These are phyloP conservation scores for Gracilinanus agilis DNA, from an alignment of 2,113 vertebrate species.

Conservation along the genomic window DNA sequence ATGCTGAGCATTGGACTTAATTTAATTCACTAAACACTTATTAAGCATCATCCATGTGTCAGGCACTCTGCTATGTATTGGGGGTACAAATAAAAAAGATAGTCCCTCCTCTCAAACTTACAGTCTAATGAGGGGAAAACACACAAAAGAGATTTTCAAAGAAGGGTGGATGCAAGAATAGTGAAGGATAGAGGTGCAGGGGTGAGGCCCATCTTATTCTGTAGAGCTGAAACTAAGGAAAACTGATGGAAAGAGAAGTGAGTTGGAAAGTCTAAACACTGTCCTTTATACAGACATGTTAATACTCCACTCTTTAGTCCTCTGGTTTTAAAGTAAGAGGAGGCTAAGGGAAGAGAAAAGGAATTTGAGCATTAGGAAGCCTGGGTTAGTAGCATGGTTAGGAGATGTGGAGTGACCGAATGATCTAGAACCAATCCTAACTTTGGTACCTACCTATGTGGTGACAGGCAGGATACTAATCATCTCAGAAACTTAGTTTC, in stretches of 20 bases:
- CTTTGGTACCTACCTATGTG: background rate
- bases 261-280: too few relatives aligned
- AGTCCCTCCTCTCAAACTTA: background rate
- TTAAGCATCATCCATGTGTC: too few relatives aligned
- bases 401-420: background rate
- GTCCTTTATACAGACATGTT: too few relatives aligned
- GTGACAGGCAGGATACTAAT: background rate
- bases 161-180: background rate
- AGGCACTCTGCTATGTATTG: background rate
- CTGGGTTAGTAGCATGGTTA: background rate
- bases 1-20: background rate
- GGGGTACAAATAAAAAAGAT: background rate
- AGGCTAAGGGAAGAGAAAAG: too few relatives aligned
- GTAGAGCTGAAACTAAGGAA: background rate
- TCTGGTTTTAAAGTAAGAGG: too few relatives aligned
- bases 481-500: background rate
- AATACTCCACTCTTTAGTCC: too few relatives aligned
- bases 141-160: background rate
- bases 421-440: background rate
- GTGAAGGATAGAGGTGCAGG: background rate
- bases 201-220: rapidly evolving
- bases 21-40: background rate
- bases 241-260: background rate
- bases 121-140: background rate
- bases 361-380: background rate